phyloP scores from a whole-genome alignment of 2,888 invertebrate species.

The Drosophila maculinotata region DNA sequence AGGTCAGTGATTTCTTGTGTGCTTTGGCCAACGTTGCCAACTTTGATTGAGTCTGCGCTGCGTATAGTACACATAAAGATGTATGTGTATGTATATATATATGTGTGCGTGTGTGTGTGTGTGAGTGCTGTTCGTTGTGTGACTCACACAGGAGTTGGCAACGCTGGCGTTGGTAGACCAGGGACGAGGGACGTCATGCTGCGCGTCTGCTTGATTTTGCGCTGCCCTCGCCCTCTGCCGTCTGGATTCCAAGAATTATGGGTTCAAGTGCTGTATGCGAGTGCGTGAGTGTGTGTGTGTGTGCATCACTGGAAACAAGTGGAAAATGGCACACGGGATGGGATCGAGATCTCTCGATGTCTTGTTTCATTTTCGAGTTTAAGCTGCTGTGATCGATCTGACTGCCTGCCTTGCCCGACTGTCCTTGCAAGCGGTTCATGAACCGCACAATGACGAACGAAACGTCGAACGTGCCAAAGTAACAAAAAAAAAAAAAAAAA shows the following conservation, averaged over 20 bases:
- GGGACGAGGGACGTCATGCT: slow-evolving; percentile 27
- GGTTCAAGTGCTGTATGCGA: slow-evolving; percentile 62
- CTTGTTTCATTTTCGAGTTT: slow-evolving; percentile 52
- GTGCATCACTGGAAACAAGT: slow-evolving; percentile 60
- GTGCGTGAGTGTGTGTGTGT: slow-evolving; percentile 2
- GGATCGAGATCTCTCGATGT: slow-evolving; percentile 37
- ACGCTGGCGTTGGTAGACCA: slow-evolving; percentile 1
- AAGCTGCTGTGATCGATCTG: slow-evolving; percentile 68
- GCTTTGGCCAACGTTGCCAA: slow-evolving; percentile 70
- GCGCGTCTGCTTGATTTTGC: slow-evolving; percentile 34
- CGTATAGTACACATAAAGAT: slow-evolving; percentile 4
- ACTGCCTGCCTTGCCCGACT: slow-evolving; percentile 36
- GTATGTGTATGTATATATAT: not conserved
- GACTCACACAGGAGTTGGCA: slow-evolving; percentile 53
- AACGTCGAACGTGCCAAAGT: slow-evolving; percentile 66
- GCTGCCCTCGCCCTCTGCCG: slow-evolving; percentile 16
- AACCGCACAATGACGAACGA: slow-evolving; percentile 64
- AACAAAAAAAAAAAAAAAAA: slow-evolving; percentile 35
- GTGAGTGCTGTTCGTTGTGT: slow-evolving; percentile 26
- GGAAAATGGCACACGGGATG: slow-evolving; percentile 62
- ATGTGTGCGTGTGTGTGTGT: not conserved
- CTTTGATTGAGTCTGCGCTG: slow-evolving; percentile 61
- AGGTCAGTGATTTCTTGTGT: slow-evolving; percentile 82
- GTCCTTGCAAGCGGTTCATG: slow-evolving; percentile 79
- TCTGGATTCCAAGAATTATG: slow-evolving; percentile 67